Base-by-base conservation (phyloP, 2,797 vertebrate species). In the Trachops cirrhosus region DNA sequence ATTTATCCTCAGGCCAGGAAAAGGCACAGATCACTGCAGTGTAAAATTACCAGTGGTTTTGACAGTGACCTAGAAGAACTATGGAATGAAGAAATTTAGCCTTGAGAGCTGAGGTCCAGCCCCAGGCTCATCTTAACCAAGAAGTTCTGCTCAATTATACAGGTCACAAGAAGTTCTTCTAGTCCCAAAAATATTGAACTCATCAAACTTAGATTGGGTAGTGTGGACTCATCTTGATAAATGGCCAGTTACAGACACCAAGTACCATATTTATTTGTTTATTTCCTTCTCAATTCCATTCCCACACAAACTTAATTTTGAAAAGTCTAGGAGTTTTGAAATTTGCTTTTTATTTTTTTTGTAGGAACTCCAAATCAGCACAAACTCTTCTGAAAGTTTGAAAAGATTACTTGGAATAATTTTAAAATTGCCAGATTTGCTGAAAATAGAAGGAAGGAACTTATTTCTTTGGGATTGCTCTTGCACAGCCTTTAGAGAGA, bases 101-200 rank as follows among this genome's bases (percentile, higher is more conserved):
- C 77, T 93, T 78, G 86, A 96, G 94, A 96, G 77, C 89, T 80
- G 87, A 96, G 86, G 93, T 96, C 92, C 97, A 96, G 93, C 96
- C 93, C 93, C 95, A 97, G 96, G 95, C 89, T 75, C 97, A 87
- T 93, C 97, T 96, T 95, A 96, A 97, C 91, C 89, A 96, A 92
- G 96, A 97, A 86, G 77, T 96, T 95, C 94, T 97, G 91, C 96
- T 97, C 94, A 96, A 80, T 98, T 97, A 97, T 97, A 95, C 91
- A 97, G 97, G 96, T 96, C 96, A 97, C 62, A 70, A 39, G 74
- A 96, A 92, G 89, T 97, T 97, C 93, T 97, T 50, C 93, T 97
- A 75, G 89, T 97, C 93, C 83, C 83, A 73, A 75, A 96, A 96
- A 85, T 90, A 96, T 83, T 89, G 95, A 95, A 96, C 97, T 97